Base-by-base conservation (phyloP, 2,797 vertebrate genomes). In the Spinus olivaceus region DNA sequence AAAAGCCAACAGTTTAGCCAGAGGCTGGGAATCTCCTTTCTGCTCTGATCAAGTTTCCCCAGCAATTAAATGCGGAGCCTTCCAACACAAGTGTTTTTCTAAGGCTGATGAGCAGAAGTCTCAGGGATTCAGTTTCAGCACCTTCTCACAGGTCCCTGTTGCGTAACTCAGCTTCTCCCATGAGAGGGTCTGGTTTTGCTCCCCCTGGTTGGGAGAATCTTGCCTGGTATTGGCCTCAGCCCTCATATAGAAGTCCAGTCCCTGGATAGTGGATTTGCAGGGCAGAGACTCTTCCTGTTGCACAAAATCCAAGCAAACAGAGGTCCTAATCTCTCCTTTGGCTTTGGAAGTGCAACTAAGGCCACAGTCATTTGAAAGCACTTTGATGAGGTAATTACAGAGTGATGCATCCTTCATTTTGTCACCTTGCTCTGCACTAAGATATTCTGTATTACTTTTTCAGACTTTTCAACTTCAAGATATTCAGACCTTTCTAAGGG, bases 1-100 rank as follows among this genome's bases (percentile, higher is more conserved):
- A 35, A 95, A 94, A 94, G 80, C 82, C 87, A 96, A 81, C 44
- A 93, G 39, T 73, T 88, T 95, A 95, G 91, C 95, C 92, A 96
- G 89, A 86, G 92, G 92, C 92, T 86, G 82, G 42, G 87, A 94
- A 88, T 90, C 89, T 94, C 46, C 87, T 91, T 81, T 91, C 82
- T 92, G 66, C 82, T 91, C 82, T 90, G 85, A 92, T 94, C 94
- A 88, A 28, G 87, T 96, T 95, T 96, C 91, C 41, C 15, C 46
- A 71, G 87, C 87, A 95, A 94, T 94, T 96, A 92, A 81, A 93
- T 88, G 80, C 5, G 4, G 80, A 94, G 73, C 92, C 85, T 83
- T 94, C 87, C 73, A 95, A 77, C 56, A 77, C 41, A 71, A 84
- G 60, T 59, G 42, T 66, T 87, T 94, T 91, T 79, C 77, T 90